Percentiles rank a stretch among this genome's conserved stretches.
phyloP scores from a whole-genome alignment of 2,113 vertebrate species.

The Lepus europaeus region DNA sequence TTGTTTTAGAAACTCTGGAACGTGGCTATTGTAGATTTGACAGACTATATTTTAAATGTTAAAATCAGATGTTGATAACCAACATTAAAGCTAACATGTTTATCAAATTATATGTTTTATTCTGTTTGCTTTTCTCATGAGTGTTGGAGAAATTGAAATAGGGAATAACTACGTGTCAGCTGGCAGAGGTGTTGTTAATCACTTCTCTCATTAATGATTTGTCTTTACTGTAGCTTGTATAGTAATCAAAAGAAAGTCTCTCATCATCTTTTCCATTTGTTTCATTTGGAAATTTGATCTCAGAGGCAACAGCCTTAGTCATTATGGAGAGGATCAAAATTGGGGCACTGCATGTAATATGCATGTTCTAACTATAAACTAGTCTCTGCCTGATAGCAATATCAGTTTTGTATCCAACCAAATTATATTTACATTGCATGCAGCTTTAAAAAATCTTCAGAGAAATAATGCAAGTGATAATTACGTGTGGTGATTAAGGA shows the following conservation, averaged over 20 bases:
- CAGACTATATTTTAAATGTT: conserved; percentile 53
- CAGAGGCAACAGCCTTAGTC: conserved; percentile 1
- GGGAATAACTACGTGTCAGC: background rate
- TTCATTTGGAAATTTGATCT: conserved; percentile 44
- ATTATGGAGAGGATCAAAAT: conserved; percentile 55
- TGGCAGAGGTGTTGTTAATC: conserved; percentile 44
- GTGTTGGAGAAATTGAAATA: background rate
- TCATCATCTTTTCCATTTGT: conserved; percentile 37
- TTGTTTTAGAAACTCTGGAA: conserved; percentile 48
- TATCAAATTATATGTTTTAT: background rate
- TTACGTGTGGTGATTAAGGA: conserved; percentile 48
- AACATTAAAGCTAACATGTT: conserved; percentile 44
- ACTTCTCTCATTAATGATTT: background rate
- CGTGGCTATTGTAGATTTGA: background rate
- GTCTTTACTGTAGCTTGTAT: conserved; percentile 8
- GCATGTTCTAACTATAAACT: conserved; percentile 30
- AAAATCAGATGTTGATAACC: conserved; percentile 52
- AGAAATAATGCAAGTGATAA: conserved; percentile 62
- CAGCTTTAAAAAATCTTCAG: conserved; percentile 6
- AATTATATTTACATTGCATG: conserved; percentile 63
- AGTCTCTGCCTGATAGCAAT: conserved; percentile 9
- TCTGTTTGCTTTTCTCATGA: conserved; percentile 4
- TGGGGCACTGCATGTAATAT: background rate
- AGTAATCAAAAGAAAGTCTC: conserved; percentile 51
- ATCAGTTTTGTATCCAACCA: conserved; percentile 60